A percentile compares a stretch with the other conserved stretches of the same genome.
Evolutionary conservation across 2,888 invertebrate species (phyloP).

Genomic region (Drosophila rellima): DNA sequence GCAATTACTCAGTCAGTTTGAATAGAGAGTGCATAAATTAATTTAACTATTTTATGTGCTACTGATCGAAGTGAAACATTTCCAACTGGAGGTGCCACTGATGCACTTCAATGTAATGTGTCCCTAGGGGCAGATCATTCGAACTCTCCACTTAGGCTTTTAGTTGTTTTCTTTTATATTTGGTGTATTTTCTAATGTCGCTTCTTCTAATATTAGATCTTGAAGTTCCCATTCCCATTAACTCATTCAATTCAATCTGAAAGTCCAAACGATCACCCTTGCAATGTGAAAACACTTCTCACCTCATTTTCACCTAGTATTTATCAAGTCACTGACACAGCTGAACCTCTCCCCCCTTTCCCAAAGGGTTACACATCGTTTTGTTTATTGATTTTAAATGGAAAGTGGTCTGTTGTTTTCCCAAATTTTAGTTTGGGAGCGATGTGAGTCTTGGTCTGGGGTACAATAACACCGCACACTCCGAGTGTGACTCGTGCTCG

Average conservation of each 20-base stretch:
- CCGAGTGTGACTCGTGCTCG: neutral
- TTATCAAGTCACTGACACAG: constrained; percentile 32
- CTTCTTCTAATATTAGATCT: constrained; percentile 33
- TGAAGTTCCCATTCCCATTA: constrained; percentile 6
- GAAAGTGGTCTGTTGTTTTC: constrained; percentile 14
- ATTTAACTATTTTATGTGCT: neutral
- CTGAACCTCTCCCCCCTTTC: neutral
- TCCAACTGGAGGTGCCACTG: neutral
- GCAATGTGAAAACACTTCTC: constrained; percentile 45
- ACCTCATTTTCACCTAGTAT: constrained; percentile 56
- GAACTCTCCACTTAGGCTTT: constrained; percentile 1
- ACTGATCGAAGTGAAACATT: neutral
- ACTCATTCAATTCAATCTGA: constrained; percentile 3
- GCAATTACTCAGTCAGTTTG: neutral
- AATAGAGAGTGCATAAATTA: neutral
- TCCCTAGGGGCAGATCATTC: constrained; percentile 3
- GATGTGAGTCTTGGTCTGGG: neutral
- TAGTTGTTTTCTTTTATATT: constrained; percentile 2
- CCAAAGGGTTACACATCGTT: constrained; percentile 11
- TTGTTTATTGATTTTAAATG: constrained; percentile 30
- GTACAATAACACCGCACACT: neutral
- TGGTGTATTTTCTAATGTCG: constrained; percentile 7
- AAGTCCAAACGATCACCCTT: constrained; percentile 1
- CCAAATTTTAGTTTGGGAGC: neutral
- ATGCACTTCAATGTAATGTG: constrained; percentile 2